Conservation (phyloP, 1,140 invertebrate genomes). For the Oscheius sp. region DNA sequence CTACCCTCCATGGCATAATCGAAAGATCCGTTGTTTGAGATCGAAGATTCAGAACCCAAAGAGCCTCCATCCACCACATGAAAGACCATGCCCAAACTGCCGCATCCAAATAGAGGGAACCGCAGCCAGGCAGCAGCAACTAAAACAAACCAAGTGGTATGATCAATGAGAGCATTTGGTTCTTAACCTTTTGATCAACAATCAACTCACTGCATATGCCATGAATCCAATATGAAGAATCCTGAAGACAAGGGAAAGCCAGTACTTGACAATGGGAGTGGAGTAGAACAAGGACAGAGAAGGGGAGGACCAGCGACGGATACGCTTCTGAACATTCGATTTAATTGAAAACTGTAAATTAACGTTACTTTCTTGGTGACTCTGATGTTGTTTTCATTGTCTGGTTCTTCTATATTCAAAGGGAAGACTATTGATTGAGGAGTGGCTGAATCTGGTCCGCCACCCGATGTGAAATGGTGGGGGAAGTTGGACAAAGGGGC, state of each 20-base stretch:
- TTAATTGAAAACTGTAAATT: background rate
- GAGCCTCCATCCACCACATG: constrained; percentile 49
- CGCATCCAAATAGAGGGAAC: constrained; percentile 40
- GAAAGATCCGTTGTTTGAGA: constrained; percentile 31
- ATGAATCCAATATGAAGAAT: constrained; percentile 50
- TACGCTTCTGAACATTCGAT: constrained; percentile 7
- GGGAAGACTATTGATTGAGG: constrained; percentile 34
- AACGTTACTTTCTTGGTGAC: constrained; percentile 1
- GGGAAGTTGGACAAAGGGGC: constrained; percentile 20
- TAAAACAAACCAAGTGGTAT: no score
- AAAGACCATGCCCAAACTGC: constrained; percentile 54
- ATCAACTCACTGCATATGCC: constrained; percentile 43
- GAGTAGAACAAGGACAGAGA: constrained; percentile 44
- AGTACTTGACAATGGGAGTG: constrained; percentile 58
- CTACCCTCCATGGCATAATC: constrained; percentile 21
- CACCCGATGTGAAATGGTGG: constrained; percentile 1
- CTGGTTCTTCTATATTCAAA: constrained; percentile 30
- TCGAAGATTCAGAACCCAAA: constrained; percentile 45
- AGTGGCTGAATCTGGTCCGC: constrained; percentile 23
- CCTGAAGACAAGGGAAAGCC: constrained; percentile 54
- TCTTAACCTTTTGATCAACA: background rate
- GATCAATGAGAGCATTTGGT: no score
- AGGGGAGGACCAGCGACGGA: constrained; percentile 24
- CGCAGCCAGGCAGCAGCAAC: constrained; percentile 52
- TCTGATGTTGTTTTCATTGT: constrained; percentile 7